Base-by-base conservation (phyloP, 2,888 invertebrate genomes). In the Megastigmus dorsalis region DNA sequence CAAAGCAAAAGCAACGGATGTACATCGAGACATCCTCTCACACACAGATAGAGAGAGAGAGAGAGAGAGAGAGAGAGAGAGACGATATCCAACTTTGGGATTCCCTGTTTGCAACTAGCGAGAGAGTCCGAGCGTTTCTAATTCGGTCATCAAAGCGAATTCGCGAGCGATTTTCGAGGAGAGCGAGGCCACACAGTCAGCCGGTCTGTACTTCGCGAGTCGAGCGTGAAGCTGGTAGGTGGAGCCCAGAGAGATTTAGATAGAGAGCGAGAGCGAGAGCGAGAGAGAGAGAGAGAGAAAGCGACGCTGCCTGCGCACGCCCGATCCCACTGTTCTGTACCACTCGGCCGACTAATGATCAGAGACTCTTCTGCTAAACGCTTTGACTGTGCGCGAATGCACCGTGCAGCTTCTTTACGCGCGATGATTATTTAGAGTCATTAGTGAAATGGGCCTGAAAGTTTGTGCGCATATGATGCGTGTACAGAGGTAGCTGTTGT, bases 101-200 rank as follows among this genome's bases (percentile, higher is more conserved):
- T 67, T 67, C 66, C 36, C 66, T 73, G 59, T 72, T 57, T 72
- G 70, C 45, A 3, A 2, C 10, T 10, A 15, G 23, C 45, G 30
- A n/a, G n/a, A n/a, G 36, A 18, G 10, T 2, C 30, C 54, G 10
- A 50, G 63, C 71, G 78, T 76, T 82, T 86, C 86, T 87, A 87
- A 87, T 86, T 88, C 83, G 74, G 82, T 83, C 85, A 85, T 86
- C 86, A 86, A 85, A 87, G 86, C 81, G 78, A 79, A 78, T 81
- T 80, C 80, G 80, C 79, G 82, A 81, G 81, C 81, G 81, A 84
- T 86, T 86, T 84, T 59, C 57, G 48, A 28, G 26, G 15, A 33
- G 33, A 26, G 2, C 28, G 15, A n/a, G 10, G 41, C 81, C 77
- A 57, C 68, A 52, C 26, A 48, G 48, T 2, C 2, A 13, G 3